phyloP scores from a whole-genome alignment of 2,113 vertebrate genomes.

The Alectura lathami region DNA sequence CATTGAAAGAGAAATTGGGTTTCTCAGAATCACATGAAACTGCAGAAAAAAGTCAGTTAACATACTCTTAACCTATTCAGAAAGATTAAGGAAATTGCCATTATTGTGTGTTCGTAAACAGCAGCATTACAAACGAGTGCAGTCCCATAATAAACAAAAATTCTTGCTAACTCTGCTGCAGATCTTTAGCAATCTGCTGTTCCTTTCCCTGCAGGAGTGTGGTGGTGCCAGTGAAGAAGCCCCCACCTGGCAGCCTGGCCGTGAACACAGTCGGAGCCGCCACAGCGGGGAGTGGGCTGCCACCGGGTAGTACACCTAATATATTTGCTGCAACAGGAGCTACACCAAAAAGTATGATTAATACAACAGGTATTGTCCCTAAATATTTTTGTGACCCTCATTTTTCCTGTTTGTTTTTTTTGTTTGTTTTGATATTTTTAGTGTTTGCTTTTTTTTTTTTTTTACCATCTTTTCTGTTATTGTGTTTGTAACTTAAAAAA shows the following conservation, averaged over 20 bases:
- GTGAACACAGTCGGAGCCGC: slow-evolving; percentile 87
- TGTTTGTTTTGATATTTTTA: slow-evolving; percentile 23
- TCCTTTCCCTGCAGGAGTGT: slow-evolving; percentile 83
- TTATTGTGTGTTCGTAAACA: neutral
- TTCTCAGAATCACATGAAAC: neutral
- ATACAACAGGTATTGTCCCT: slow-evolving; percentile 90
- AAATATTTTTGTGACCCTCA: slow-evolving; percentile 78
- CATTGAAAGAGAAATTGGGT: neutral
- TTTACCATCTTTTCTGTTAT: neutral
- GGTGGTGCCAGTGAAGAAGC: slow-evolving; percentile 93
- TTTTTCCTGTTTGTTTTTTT: slow-evolving; percentile 65
- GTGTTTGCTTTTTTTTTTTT: neutral
- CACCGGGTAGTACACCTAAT: slow-evolving; percentile 86
- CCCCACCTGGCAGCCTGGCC: slow-evolving; percentile 85
- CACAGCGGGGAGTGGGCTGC: slow-evolving; percentile 79
- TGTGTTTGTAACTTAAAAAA: slow-evolving; percentile 2
- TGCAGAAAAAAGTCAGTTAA: neutral
- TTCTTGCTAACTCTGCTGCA: neutral
- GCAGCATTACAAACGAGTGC: rapidly evolving
- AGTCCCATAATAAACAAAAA: neutral
- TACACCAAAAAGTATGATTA: slow-evolving; percentile 98
- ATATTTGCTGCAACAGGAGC: slow-evolving; percentile 90
- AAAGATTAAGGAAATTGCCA: neutral
- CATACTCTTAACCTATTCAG: neutral
- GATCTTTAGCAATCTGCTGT: neutral